Evolutionary conservation across 1,140 invertebrate genomes (phyloP), one percentile per base, ranked within the genome.

Genomic region (Drosophila yakuba): DNA sequence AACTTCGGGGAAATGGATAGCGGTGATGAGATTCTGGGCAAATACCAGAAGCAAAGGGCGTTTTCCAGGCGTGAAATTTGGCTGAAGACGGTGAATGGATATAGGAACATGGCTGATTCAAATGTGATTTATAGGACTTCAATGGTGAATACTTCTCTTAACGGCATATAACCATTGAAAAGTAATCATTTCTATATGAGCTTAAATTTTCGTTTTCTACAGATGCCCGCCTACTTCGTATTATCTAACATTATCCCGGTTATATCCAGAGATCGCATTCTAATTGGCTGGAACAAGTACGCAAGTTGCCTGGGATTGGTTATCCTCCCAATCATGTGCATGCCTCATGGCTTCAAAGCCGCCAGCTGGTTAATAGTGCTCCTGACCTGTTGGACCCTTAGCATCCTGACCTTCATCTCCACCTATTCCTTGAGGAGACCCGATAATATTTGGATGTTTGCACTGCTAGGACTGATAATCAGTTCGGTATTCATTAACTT

Each of bases 371-470:
- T 50, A 0, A 2, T 50, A 0, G 0, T 73, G 2, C 2, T 50
- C 1, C 0, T 45, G 3, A 7, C n/a, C 35, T 66, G 66, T 7
- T 84, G 67, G 62, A 0, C 45, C 4, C 1, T 45, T 1, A 32
- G 50, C 25, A 1, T 50, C 20, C 8, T 74, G 4, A 39, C 71
- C 15, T 35, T 11, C 4, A 58, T 85, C 1, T 45, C 73, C 8
- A 68, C 73, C 0, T 38, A 85, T 6, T n/a, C 76, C 0, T 10
- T 63, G 20, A 41, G 60, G 0, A 41, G 52, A 15, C 80, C 80
- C 0, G 43, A 47, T 28, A 17, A 20, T n/a, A 2, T 50, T 0
- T 48, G 35, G 41, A 4, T 64, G 0, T 80, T 54, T 25, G 25
- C 50, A 0, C 0, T 74, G 0, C 3, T 47, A 3, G 77, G 73